Evolutionary conservation across 2,797 vertebrate genomes (phyloP).

Genomic region (Adelosebastes latens): DNA sequence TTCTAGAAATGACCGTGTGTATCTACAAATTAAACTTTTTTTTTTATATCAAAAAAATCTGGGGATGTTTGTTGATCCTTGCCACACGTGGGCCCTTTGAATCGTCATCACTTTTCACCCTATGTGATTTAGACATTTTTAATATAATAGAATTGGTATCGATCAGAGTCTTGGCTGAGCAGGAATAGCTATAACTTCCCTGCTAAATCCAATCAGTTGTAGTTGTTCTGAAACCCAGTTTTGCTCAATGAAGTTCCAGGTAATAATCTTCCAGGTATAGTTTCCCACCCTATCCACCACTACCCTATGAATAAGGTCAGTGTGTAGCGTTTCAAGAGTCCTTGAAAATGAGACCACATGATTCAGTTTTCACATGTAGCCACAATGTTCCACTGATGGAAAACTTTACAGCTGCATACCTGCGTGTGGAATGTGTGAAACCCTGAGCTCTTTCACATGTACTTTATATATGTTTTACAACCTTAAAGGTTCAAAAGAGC

Average conservation of each 20-base stretch:
- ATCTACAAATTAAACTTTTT: neutral
- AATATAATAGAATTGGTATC: neutral
- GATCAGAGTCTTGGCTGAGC: neutral
- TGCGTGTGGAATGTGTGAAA: constrained; percentile 7
- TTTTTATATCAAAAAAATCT: neutral
- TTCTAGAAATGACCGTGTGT: neutral
- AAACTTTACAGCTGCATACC: neutral
- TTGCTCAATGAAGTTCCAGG: neutral
- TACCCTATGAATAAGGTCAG: neutral
- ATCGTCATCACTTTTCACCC: neutral
- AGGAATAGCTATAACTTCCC: neutral
- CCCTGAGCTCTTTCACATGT: neutral
- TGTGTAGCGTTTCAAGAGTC: neutral
- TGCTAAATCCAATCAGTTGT: neutral
- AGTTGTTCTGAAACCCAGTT: neutral
- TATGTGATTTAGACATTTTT: neutral
- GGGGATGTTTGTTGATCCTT: neutral
- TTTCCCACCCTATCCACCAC: neutral
- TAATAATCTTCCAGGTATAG: neutral
- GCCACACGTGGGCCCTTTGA: neutral
- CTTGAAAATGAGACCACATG: constrained; percentile 21
- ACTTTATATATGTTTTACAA: too few relatives aligned
- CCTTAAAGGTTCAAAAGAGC: too few relatives aligned
- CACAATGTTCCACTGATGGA: constrained; percentile 19
- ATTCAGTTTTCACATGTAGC: constrained; percentile 31